Evolutionary conservation across 2,113 vertebrate species (phyloP), one percentile per base, ranked within the genome.

Genomic region (Pseudorectes ferrugineus): DNA sequence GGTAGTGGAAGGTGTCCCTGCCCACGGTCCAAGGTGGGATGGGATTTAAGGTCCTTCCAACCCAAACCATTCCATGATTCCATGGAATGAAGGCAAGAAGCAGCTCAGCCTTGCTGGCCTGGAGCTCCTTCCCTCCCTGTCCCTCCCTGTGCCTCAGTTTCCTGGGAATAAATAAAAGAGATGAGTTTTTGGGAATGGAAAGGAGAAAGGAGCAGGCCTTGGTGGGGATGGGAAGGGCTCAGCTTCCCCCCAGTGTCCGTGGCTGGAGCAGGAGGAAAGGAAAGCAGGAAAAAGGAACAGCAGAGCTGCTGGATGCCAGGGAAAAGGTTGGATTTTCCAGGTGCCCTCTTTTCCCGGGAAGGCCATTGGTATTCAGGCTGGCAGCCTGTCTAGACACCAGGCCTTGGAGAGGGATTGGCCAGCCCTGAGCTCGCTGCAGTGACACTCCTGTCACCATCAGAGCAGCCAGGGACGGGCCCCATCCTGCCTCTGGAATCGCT

Each of bases 311-410:
- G 7, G 62, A 10, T 51, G 40, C 57, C 45, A 92, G 78, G 6
- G 87, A 22, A 46, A 15, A 70, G 74, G 58, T 8, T 45, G 72
- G 70, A 12, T 71, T 89, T 72, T 21, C 58, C 92, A 65, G 55
- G 38, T 33, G n/a, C 82, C 46, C 57, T 73, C 65, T 61, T 72
- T 29, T 83, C 62, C 80, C 85, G 70, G 73, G 11, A 52, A 81
- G 31, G 89, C 42, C 92, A 97, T 97, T 97, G 96, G 82, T 97
- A 98, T 97, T 96, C 97, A 96, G 92, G 9, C 36, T 85, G 66
- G 82, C 89, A 85, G 81, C 80, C 92, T 45, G 97, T 97, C 97
- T 98, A 97, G 97, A 98, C 97, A 75, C 52, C 91, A 78, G 92
- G 92, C 91, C 95, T 94, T 92, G 93, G 35, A 31, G 58, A 83